Conservation (phyloP, 2,888 invertebrate genomes). For the Aelia acuminata region DNA sequence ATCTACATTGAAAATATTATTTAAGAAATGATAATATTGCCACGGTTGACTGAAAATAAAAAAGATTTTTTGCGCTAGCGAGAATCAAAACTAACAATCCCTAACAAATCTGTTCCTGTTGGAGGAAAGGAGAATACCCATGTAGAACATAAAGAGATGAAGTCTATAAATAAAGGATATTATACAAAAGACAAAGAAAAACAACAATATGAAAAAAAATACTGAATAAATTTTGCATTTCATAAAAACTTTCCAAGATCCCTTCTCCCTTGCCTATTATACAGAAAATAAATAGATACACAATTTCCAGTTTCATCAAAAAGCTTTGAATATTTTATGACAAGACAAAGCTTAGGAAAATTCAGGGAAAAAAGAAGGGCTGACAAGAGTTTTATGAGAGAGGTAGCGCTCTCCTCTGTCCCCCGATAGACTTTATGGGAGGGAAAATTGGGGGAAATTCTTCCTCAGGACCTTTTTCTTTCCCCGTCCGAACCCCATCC, state of each 20-base stretch:
- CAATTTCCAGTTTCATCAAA: constrained; percentile 48
- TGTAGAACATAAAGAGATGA: background rate
- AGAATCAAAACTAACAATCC: no score
- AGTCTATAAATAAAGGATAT: background rate
- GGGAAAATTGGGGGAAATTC: constrained; percentile 14
- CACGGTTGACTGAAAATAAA: no score
- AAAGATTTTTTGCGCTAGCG: no score
- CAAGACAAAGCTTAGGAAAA: constrained; percentile 42
- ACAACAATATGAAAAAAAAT: no score
- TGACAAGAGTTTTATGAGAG: constrained; percentile 31
- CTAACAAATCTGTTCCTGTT: no score
- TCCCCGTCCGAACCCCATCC: no score
- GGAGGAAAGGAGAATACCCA: no score
- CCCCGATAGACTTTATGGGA: constrained; percentile 12
- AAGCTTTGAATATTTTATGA: constrained; percentile 48
- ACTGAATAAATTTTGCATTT: constrained; percentile 21
- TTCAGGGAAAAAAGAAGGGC: background rate
- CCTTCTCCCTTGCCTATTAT: background rate
- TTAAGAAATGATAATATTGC: no score
- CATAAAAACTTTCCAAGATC: background rate
- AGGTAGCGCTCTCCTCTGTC: constrained; percentile 25
- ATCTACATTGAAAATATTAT: no score
- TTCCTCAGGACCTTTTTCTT: background rate
- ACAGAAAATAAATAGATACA: constrained; percentile 42
- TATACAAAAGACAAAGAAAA: background rate